These are phyloP conservation scores for Biston stratarius DNA, from an alignment of 2,888 invertebrate genomes.

Conservation along the genomic window DNA sequence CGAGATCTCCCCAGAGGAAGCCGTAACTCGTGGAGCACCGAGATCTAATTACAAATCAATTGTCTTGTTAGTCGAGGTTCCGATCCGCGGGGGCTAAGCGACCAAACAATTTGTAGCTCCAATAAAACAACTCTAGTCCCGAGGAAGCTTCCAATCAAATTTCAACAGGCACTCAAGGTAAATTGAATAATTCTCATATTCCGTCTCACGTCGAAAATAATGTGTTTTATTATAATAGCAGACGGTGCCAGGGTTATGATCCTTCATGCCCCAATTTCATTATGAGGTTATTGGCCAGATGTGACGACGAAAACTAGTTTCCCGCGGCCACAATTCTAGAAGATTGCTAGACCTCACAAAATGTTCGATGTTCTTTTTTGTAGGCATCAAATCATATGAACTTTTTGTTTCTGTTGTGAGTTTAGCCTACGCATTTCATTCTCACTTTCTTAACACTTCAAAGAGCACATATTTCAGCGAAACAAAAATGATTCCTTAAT, in stretches of 20 bases:
- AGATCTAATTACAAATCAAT: conserved; percentile 62
- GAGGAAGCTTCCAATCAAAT: conserved; percentile 73
- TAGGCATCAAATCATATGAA: background rate
- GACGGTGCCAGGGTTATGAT: conserved; percentile 43
- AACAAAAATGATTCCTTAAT: conserved; percentile 25
- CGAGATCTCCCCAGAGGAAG: conserved; percentile 31
- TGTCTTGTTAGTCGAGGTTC: conserved; percentile 54
- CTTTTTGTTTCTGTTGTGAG: background rate
- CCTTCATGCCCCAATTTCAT: conserved; percentile 46
- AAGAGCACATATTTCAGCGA: conserved; percentile 28
- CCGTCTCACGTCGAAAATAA: conserved; percentile 51
- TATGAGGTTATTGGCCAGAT: conserved; percentile 44
- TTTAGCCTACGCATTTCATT: conserved; percentile 8
- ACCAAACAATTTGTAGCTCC: conserved; percentile 52
- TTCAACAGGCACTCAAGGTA: conserved; percentile 62
- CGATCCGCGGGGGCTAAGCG: conserved; percentile 45
- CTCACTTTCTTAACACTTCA: conserved; percentile 18
- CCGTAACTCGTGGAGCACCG: conserved; percentile 29
- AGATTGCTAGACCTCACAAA: conserved; percentile 11
- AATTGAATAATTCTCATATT: conserved; percentile 74
- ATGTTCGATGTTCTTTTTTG: background rate
- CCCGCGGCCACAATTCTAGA: conserved; percentile 5
- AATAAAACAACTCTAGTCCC: conserved; percentile 56
- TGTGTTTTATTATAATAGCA: conserved; percentile 42
- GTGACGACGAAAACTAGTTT: conserved; percentile 33